Evolutionary conservation across 2,888 invertebrate genomes (phyloP).

Genomic region (Congeria kusceri): DNA sequence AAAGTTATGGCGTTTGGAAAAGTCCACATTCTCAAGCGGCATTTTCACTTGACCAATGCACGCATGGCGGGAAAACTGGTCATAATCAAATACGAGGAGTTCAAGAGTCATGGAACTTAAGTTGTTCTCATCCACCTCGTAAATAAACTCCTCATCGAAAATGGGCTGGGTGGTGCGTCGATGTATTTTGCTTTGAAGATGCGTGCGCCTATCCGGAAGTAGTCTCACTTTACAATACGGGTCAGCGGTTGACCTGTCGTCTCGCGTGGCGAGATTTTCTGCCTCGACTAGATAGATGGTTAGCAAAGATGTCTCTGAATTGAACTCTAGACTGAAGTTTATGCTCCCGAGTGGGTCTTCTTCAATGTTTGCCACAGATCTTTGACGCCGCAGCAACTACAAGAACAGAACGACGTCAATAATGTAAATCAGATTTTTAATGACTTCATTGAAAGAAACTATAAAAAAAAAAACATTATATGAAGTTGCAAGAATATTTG

Average conservation of each 20-base stretch:
- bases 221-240: conserved; percentile 94
- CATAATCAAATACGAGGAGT: conserved; percentile 89
- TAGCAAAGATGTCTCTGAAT: conserved; percentile 88
- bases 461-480: no score
- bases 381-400: conserved; percentile 71
- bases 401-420: no score
- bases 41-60: conserved; percentile 89
- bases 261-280: conserved; percentile 84
- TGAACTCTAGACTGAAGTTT: conserved; percentile 88
- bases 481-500: no score
- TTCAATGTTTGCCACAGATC: conserved; percentile 79
- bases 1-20: conserved; percentile 87
- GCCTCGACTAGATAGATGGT: conserved; percentile 89
- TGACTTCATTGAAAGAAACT: no score
- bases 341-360: conserved; percentile 89
- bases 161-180: conserved; percentile 89
- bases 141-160: conserved; percentile 90
- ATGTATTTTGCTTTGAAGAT: conserved; percentile 86
- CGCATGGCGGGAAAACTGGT: conserved; percentile 88
- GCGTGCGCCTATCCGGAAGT: conserved; percentile 90
- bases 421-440: no score
- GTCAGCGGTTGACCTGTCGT: conserved; percentile 84
- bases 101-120: conserved; percentile 88
- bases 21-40: conserved; percentile 87
- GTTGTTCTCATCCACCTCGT: conserved; percentile 87